Evolutionary conservation across 2,888 invertebrate species (phyloP).

Genomic region (Phlogophora meticulosa): DNA sequence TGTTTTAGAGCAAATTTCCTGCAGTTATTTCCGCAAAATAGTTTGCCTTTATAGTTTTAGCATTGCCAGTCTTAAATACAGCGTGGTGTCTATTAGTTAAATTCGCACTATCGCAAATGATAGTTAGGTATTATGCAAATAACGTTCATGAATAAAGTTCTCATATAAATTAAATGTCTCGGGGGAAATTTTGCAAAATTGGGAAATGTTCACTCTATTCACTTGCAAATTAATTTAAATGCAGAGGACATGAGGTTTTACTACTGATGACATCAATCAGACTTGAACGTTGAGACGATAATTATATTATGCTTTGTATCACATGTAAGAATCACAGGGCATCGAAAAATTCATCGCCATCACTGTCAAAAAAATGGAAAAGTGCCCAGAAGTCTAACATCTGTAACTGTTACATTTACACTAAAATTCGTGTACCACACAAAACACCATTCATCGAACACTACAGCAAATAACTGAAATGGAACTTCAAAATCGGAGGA

Average conservation of each 20-base stretch:
- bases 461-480: slow-evolving; percentile 48
- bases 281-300: no score
- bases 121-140: slow-evolving; percentile 34
- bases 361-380: no score
- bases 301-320: no score
- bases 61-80: neutral
- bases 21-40: neutral
- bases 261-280: neutral
- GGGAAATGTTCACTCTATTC: slow-evolving; percentile 10
- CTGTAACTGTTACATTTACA: slow-evolving; percentile 5
- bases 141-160: slow-evolving; percentile 21
- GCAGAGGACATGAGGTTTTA: neutral
- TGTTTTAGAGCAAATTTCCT: neutral
- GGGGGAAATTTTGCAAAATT: slow-evolving; percentile 33
- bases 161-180: slow-evolving; percentile 13
- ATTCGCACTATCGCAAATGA: neutral
- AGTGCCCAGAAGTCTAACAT: no score
- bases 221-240: slow-evolving; percentile 17
- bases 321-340: no score
- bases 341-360: no score
- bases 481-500: slow-evolving; percentile 50
- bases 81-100: neutral
- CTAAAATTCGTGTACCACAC: slow-evolving; percentile 19
- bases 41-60: neutral
- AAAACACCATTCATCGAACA: slow-evolving; percentile 21